Evolutionary conservation across 1,140 invertebrate genomes (phyloP), one percentile per base, ranked within the genome.

Genomic region (Cephus cinctus): DNA sequence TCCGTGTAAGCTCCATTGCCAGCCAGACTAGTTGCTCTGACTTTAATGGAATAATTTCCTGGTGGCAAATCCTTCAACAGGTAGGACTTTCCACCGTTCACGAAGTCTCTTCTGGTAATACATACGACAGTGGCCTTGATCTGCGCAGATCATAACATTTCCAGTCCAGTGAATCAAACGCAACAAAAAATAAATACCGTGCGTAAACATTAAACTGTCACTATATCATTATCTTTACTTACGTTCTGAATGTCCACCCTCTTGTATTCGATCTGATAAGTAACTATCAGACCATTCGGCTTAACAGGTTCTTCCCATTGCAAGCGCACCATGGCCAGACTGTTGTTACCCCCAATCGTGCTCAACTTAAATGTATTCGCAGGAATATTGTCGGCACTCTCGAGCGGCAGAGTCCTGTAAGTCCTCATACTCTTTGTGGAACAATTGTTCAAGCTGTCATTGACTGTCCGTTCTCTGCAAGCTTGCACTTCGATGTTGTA

Each of bases 261-360:
- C 46, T 78, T 81, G 58, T 91, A 89, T 54, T 86, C 81, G 19
- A 97, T 85, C 40, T 85, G 82, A 71, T 94, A 96, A 1, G 85
- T 84, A 3, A 94, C 79, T 32, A 96, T 87, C 19, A 90, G 77
- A 1, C 93, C 91, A 71, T 98, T 98, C 0, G 93, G 92, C 47
- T 85, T 69, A n/a, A 59, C 43, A 0, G 94, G 94, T 59, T 88
- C 85, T 0, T 82, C 71, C 94, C 94, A 98, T 6, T 69, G 70
- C 0, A 89, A 65, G 27, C 81, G 82, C 1, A 87, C 79, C 42
- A 78, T 78, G 1, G 77, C 47, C 9, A 70, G 57, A 47, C 65
- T 67, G 47, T 77, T 19, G 69, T 77, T 53, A 52, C 65, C 61
- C 66, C 63, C 43, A 59, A 61, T 58, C 4, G 61, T 57, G 4